Percentiles rank a stretch among this genome's conserved stretches.
Evolutionary conservation across 1,140 invertebrate genomes (phyloP).

Genomic region (Anoplolepis gracilipes): DNA sequence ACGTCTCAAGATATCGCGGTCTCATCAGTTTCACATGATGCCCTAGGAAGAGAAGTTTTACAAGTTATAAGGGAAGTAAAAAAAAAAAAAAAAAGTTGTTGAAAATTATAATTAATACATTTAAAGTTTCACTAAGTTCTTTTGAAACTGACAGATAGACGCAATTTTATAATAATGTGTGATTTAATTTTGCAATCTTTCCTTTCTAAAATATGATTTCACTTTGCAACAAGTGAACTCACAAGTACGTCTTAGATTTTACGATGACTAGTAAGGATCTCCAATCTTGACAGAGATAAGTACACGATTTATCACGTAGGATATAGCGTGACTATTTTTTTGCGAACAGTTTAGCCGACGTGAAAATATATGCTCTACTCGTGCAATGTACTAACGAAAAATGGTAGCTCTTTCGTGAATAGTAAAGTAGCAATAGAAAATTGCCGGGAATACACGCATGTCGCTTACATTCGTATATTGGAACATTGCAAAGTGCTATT

Average conservation of each 20-base stretch:
- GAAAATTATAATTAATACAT: background rate
- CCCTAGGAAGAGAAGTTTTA: background rate
- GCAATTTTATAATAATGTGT: background rate
- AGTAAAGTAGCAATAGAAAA: constrained; percentile 35
- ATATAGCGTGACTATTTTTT: constrained; percentile 44
- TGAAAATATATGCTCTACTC: constrained; percentile 36
- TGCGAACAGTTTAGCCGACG: constrained; percentile 27
- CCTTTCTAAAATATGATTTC: too few species aligned
- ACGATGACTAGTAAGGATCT: constrained; percentile 17
- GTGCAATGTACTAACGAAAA: constrained; percentile 19
- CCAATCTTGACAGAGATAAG: constrained; percentile 48
- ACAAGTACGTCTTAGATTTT: constrained; percentile 14
- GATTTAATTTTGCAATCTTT: constrained; percentile 1
- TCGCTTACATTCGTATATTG: background rate
- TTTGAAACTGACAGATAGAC: too few species aligned
- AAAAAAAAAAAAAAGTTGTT: background rate
- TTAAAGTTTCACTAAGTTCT: background rate
- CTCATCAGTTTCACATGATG: constrained; percentile 69
- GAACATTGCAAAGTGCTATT: background rate
- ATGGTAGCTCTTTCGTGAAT: constrained; percentile 9
- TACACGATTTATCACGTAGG: constrained; percentile 34
- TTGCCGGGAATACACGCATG: constrained; percentile 19
- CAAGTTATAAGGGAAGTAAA: background rate
- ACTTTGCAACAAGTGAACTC: background rate
- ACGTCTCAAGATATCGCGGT: constrained; percentile 62